phyloP scores from a whole-genome alignment of 2,888 invertebrate species.

The Meta bourneti region DNA sequence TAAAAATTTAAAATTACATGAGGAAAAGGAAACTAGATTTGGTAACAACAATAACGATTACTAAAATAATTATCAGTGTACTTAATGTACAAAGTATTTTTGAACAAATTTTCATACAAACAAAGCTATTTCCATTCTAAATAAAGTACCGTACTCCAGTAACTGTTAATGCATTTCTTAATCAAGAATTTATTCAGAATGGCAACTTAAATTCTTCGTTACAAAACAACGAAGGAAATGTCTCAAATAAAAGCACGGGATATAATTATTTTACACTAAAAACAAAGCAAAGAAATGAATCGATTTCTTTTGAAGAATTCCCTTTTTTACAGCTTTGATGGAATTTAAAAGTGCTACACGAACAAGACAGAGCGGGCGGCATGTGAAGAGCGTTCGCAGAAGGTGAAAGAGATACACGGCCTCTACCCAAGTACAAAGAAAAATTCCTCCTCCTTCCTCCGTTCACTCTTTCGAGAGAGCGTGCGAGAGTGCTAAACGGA shows the following conservation, averaged over 20 bases:
- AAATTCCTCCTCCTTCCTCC: constrained; percentile 10
- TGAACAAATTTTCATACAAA: too few species aligned
- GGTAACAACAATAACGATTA: too few species aligned
- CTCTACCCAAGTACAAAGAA: constrained; percentile 14
- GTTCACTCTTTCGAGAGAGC: neutral
- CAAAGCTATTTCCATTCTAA: too few species aligned
- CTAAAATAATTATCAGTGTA: too few species aligned
- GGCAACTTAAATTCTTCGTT: neutral
- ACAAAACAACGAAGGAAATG: neutral
- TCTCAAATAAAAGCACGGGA: neutral
- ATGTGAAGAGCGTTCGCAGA: neutral
- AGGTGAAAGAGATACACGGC: constrained; percentile 2
- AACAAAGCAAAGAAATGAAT: neutral
- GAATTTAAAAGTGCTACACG: constrained; percentile 1
- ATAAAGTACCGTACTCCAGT: too few species aligned
- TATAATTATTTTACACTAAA: neutral
- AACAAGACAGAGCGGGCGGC: neutral
- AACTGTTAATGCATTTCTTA: too few species aligned
- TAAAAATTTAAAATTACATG: too few species aligned
- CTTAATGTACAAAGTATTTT: too few species aligned
- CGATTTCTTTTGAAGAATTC: neutral
- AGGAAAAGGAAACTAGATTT: too few species aligned
- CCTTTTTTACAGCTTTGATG: neutral
- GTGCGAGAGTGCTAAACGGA: constrained; percentile 67
- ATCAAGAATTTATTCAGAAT: neutral